These are phyloP conservation scores for Theretra japonica DNA, from an alignment of 2,888 invertebrate genomes.

Conservation along the genomic window DNA sequence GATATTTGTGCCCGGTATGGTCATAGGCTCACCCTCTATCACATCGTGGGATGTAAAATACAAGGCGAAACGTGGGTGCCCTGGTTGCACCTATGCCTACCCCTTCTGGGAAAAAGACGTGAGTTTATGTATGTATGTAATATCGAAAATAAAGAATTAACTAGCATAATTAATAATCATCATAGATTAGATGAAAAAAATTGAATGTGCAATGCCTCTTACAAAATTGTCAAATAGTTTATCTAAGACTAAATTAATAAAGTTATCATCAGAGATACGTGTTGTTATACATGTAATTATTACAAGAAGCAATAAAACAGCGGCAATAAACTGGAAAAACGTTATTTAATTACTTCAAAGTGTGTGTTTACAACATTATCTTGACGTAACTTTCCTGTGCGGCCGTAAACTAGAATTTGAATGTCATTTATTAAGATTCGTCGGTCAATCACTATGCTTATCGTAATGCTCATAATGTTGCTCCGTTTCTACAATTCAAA, in stretches of 20 bases:
- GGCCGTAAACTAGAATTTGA: slow-evolving; percentile 2
- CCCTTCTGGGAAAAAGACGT: no score
- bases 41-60: no score
- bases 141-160: no score
- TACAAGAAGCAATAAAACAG: not conserved
- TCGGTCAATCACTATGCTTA: slow-evolving; percentile 35
- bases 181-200: no score
- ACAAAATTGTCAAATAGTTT: not conserved
- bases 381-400: slow-evolving; percentile 6
- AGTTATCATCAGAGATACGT: not conserved
- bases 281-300: not conserved
- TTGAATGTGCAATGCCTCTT: not conserved
- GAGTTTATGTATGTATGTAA: no score
- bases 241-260: not conserved
- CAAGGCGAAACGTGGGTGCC: no score
- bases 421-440: slow-evolving; percentile 5
- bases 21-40: no score
- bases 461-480: slow-evolving; percentile 31
- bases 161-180: no score
- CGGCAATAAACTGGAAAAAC: not conserved
- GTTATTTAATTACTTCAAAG: not conserved
- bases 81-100: no score
- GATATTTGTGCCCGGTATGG: no score
- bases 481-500: slow-evolving; percentile 33
- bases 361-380: slow-evolving; percentile 6